Evolutionary conservation across 2,888 invertebrate genomes (phyloP).

Genomic region (Halictus quadricinctus): DNA sequence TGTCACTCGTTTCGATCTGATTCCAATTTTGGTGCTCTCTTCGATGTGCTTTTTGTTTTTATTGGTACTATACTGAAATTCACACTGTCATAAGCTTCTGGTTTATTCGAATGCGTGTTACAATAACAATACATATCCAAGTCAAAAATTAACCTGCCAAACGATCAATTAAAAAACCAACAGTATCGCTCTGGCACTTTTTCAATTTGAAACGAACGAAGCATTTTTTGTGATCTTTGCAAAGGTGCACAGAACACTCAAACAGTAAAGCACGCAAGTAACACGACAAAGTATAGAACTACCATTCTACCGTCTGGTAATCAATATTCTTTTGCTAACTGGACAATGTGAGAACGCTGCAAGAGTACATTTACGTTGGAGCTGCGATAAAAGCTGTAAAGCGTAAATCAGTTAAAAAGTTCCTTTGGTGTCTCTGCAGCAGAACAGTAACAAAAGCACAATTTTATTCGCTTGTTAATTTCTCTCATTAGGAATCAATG

Average conservation of each 20-base stretch:
- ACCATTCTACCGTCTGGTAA: neutral
- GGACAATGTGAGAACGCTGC: neutral
- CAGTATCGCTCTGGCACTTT: neutral
- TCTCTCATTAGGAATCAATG: neutral
- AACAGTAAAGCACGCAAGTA: neutral
- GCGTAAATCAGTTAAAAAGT: neutral
- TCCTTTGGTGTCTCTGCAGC: neutral
- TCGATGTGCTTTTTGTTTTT: no score
- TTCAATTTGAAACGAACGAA: neutral
- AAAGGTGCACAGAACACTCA: neutral
- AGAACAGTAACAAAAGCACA: no score
- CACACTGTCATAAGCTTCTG: neutral
- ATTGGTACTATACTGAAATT: no score
- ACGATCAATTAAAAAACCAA: neutral
- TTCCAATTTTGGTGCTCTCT: no score
- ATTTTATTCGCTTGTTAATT: neutral
- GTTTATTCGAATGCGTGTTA: neutral
- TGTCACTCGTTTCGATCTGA: no score
- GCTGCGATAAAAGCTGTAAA: neutral
- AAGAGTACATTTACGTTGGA: neutral
- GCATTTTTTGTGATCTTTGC: neutral
- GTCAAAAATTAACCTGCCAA: neutral
- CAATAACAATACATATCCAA: neutral
- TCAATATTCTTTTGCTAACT: neutral
- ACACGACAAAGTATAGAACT: neutral